Base-by-base conservation (phyloP, 2,113 vertebrate species). In the Ameiurus melas region DNA sequence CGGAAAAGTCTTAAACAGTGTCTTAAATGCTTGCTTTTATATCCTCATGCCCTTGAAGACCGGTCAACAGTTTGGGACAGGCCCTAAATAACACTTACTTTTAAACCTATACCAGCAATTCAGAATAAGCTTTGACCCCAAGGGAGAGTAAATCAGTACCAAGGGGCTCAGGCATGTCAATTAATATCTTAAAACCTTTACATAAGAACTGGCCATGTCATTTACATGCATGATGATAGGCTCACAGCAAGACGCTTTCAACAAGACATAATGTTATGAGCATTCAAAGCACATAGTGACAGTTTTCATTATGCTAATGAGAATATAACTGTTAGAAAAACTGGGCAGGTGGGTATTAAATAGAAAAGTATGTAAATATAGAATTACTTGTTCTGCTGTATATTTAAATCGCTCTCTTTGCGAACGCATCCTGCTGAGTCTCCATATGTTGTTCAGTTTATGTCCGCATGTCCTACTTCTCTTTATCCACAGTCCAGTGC, bases 131-230 rank as follows among this genome's bases (percentile, higher is more conserved):
- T 90, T 82, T 92, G 91, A 91, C 87, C 88, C 73, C 81, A 57
- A 66, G 87, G 30, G 51, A 91, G 66, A 88, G 86, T 89, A 85
- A 90, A 90, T 90, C 88, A 90, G 84, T 82, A 73, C 58, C 16
- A 75, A 16, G 36, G 22, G 89, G 91, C 84, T 86, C 25, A 89
- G 89, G 85, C 53, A 51, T 64, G 16, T 87, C 71, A 92, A 93
- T 94, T 89, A 93, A 87, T 90, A 83, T 64, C 90, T 91, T 93
- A 89, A 90, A 88, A 8, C n/a, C 77, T 55, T 91, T 82, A 86
- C 19, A 20, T 47, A 91, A 89, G 81, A 71, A 71, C 90, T 86
- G 75, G 66, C 86, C 88, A 89, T 90, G 75, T 87, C 80, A 87
- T 79, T 86, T 88, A 86, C 19, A 57, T 68, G 53, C 58, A 78